A percentile compares a stretch with the other conserved stretches of the same genome.
phyloP scores from a whole-genome alignment of 2,888 invertebrate genomes.

The Drymonia ruficornis region DNA sequence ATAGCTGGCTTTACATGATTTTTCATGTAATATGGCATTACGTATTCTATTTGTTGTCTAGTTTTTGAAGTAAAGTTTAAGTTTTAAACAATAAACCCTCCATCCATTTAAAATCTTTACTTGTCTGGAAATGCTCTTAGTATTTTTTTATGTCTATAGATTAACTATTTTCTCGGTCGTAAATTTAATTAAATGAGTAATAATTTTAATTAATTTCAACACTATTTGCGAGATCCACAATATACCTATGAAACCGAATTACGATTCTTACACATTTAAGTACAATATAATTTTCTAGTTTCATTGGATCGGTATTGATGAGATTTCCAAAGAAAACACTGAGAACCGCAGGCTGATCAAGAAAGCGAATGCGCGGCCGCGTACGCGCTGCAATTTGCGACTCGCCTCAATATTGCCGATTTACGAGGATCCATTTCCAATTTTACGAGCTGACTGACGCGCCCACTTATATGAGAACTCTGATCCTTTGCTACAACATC shows the following conservation, averaged over 20 bases:
- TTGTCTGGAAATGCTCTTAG: neutral
- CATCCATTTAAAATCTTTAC: neutral
- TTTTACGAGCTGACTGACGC: conserved; percentile 71
- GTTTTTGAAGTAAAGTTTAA: conserved; percentile 37
- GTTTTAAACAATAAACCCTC: conserved; percentile 46
- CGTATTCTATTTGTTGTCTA: conserved; percentile 33
- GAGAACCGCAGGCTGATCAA: conserved; percentile 55
- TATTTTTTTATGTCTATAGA: neutral
- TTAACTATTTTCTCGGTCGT: neutral
- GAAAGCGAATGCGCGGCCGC: conserved; percentile 64
- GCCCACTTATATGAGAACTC: conserved; percentile 60
- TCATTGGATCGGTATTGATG: conserved; percentile 44
- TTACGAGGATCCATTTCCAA: conserved; percentile 75
- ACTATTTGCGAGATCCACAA: conserved; percentile 6
- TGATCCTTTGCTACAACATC: conserved; percentile 41
- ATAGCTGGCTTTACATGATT: conserved; percentile 61
- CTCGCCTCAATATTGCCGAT: conserved; percentile 68
- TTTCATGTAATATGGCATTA: conserved; percentile 44
- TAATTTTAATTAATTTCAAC: conserved; percentile 19
- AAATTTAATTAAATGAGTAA: conserved; percentile 12
- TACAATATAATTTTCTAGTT: conserved; percentile 37
- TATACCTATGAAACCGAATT: conserved; percentile 18
- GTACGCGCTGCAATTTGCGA: conserved; percentile 71
- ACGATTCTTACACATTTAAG: conserved; percentile 10
- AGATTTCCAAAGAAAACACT: conserved; percentile 39